Evolutionary conservation across 2,113 vertebrate species (phyloP).

Genomic region (Peromyscus californicus): DNA sequence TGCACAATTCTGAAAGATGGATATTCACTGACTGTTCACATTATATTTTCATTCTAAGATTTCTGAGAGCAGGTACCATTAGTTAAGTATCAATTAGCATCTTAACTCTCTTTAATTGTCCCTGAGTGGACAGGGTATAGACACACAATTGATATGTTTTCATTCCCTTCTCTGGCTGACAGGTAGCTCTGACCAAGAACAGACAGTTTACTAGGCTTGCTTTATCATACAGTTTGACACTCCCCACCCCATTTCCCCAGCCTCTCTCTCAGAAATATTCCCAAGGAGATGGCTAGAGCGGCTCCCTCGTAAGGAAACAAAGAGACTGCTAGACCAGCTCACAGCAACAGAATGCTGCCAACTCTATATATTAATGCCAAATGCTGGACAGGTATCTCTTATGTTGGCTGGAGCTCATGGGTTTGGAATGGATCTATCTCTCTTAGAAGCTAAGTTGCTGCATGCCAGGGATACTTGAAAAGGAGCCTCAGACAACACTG

Average conservation of each 20-base stretch:
- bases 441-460: neutral
- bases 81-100: slow-evolving; percentile 30
- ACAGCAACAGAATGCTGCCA: neutral
- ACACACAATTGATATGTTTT: neutral
- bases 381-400: slow-evolving; percentile 7
- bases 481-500: neutral
- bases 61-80: neutral
- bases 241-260: neutral
- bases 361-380: neutral
- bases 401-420: neutral
- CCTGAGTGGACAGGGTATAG: neutral
- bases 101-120: neutral
- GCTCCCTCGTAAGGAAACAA: neutral
- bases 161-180: slow-evolving; percentile 5
- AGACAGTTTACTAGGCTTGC: neutral
- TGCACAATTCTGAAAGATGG: neutral
- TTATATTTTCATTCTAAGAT: slow-evolving; percentile 18
- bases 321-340: slow-evolving; percentile 16
- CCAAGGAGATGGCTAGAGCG: neutral
- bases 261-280: neutral
- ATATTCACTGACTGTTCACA: neutral
- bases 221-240: neutral
- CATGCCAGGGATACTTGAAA: neutral
- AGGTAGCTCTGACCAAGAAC: neutral
- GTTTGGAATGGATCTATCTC: slow-evolving; percentile 24